A percentile compares a stretch with the other conserved stretches of the same genome.
These are phyloP conservation scores for Cebus imitator DNA, from an alignment of 2,113 vertebrate genomes.

Conservation along the genomic window DNA sequence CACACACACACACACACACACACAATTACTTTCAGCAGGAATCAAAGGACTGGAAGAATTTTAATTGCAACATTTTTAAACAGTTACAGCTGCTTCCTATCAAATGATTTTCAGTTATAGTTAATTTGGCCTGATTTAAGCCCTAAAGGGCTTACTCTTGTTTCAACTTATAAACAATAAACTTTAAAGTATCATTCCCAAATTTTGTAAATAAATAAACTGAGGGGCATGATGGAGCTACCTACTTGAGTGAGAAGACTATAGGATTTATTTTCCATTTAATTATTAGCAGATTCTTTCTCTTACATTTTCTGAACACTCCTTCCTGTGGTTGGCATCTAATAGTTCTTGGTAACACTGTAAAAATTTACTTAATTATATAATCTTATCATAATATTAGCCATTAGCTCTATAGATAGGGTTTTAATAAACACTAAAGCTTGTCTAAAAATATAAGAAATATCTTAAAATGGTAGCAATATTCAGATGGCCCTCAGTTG, in stretches of 20 bases:
- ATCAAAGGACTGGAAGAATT: neutral
- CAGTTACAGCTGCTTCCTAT: neutral
- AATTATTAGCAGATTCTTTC: neutral
- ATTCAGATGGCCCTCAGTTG: neutral
- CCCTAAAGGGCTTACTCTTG: neutral
- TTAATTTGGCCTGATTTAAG: neutral
- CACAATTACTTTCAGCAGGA: neutral
- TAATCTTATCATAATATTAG: neutral
- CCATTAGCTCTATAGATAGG: neutral
- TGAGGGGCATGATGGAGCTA: neutral
- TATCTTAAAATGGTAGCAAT: neutral
- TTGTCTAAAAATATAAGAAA: neutral
- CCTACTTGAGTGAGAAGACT: neutral
- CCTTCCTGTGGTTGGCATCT: neutral
- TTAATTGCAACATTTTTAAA: neutral
- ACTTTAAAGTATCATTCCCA: neutral
- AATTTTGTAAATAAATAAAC: neutral
- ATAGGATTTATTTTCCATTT: neutral
- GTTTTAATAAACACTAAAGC: neutral
- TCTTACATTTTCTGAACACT: neutral
- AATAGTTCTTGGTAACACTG: neutral
- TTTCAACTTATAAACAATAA: neutral
- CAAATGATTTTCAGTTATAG: neutral
- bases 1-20: neutral
- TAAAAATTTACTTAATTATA: neutral